Base-by-base conservation (phyloP, 1,140 invertebrate genomes). In the Brachionus plicatilis region DNA sequence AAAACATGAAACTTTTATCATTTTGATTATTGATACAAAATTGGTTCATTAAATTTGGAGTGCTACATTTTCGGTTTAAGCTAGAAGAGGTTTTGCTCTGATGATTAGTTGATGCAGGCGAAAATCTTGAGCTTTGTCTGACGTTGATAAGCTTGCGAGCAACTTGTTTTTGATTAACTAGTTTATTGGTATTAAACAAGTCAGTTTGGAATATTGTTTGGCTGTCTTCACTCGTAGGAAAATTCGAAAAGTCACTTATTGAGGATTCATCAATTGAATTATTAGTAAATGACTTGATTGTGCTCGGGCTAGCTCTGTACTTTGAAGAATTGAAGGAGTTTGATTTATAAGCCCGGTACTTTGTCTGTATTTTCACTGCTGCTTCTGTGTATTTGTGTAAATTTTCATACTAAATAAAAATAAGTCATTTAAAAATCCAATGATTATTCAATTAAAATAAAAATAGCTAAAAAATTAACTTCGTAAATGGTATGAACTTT, bases 331-430 rank as follows among this genome's bases (percentile, higher is more conserved):
- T 47, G 12, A 76, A 1, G 27, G 72, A 45, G 8, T n/a, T 50
- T 53, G 72, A 76, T 76, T 82, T 82, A 45, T 65, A 82, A 41
- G 79, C 79, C 8, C 79, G 20, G 33, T 68, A 82, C 41, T 53
- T 27, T 27, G 65, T 60, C 65, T 82, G 79, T 20, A 82, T 68
- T 37, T 82, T 82, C 37, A 60, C 65, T 12, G 65, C 79, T 60
- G 79, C 79, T 43, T 68, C 79, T n/a, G 37, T 65, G 53, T 65
- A 82, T 12, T 82, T 82, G 12, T 82, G 79, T 20, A 82, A 65
- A 65, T 82, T 60, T 45, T 82, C 79, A 68, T 82, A 82, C 79
- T 82, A 53, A 50, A 56, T 24, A 79, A 79, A 37, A 3, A 12
- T 37, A n/a, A 5, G 33, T 7, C 0, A 37, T 37, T 37, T 37